These are phyloP conservation scores for Rhopalosiphum maidis DNA, from an alignment of 1,140 invertebrate genomes.

Conservation along the genomic window DNA sequence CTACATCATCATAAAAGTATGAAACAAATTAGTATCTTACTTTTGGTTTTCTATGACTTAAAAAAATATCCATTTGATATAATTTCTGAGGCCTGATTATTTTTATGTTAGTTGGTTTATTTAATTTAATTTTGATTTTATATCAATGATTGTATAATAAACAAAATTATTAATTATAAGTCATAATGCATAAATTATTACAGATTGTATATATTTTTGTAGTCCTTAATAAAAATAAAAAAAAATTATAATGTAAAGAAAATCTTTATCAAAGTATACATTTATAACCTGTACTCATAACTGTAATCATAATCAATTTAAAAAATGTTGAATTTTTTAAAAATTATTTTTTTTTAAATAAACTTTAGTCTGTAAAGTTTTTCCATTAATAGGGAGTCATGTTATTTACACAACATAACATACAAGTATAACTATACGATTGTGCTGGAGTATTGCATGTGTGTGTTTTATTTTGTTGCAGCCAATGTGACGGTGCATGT, in stretches of 20 bases:
- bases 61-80: too few relatives aligned
- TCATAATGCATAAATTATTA: neutral
- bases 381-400: neutral
- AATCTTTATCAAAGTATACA: neutral
- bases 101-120: neutral
- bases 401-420: slow-evolving; percentile 25
- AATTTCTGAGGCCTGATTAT: neutral
- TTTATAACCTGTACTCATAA: neutral
- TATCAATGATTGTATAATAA: too few relatives aligned
- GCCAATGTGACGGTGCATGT: slow-evolving; percentile 59
- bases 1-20: too few relatives aligned
- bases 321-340: neutral
- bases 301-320: neutral
- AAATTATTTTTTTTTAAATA: neutral
- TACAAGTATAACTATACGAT: slow-evolving; percentile 42
- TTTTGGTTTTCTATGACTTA: too few relatives aligned
- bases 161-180: too few relatives aligned
- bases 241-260: neutral
- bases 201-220: too few relatives aligned
- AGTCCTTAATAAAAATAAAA: too few relatives aligned
- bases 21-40: too few relatives aligned
- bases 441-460: slow-evolving; percentile 51
- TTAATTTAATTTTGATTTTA: too few relatives aligned
- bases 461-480: slow-evolving; percentile 59
- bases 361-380: neutral